Percentiles rank a stretch among this genome's conserved stretches.
phyloP scores from a whole-genome alignment of 92 coral and sea anemone genomes.

The Hydrozoanthus gracilis region DNA sequence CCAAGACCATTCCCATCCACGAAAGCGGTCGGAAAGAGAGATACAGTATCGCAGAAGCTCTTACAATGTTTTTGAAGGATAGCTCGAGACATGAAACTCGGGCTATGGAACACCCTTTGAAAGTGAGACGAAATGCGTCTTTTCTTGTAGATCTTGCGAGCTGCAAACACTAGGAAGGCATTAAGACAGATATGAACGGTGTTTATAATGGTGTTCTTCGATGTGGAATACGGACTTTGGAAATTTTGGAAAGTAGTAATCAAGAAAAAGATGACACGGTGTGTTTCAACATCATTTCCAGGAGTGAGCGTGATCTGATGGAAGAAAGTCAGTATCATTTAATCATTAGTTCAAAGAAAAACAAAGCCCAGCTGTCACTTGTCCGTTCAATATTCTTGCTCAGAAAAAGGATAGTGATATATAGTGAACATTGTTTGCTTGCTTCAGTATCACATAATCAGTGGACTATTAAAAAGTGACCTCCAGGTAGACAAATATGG shows the following conservation, averaged over 20 bases:
- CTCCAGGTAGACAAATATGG: no score
- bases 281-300: background rate
- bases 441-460: constrained; percentile 57
- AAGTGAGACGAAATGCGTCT: constrained; percentile 9
- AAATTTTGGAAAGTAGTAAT: background rate
- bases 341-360: constrained; percentile 47
- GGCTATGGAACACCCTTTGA: constrained; percentile 2
- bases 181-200: constrained; percentile 23
- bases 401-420: constrained; percentile 30
- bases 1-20: no score
- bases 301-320: constrained; percentile 16
- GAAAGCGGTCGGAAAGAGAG: no score
- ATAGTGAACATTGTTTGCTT: constrained; percentile 45
- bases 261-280: background rate
- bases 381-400: constrained; percentile 52
- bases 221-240: background rate
- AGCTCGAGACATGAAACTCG: background rate
- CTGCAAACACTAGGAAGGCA: constrained; percentile 10
- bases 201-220: constrained; percentile 20
- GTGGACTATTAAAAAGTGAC: no score
- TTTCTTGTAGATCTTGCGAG: background rate
- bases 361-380: constrained; percentile 55
- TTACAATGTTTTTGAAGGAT: background rate
- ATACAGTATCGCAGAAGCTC: background rate
- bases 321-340: constrained; percentile 45